phyloP scores from a whole-genome alignment of 2,888 invertebrate genomes.

The Steinernema scapterisci region DNA sequence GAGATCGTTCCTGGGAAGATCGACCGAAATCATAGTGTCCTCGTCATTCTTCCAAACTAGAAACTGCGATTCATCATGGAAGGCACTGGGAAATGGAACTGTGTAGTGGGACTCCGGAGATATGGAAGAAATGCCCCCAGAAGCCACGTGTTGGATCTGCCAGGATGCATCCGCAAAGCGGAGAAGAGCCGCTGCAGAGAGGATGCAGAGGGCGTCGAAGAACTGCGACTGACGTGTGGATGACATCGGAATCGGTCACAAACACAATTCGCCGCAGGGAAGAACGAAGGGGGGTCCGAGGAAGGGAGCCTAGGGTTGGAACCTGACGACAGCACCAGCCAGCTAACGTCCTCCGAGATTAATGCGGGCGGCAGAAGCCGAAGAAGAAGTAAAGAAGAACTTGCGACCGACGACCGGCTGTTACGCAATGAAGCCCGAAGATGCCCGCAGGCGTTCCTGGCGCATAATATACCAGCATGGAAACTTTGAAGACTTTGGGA shows the following conservation, averaged over 20 bases:
- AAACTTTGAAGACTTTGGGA: neutral
- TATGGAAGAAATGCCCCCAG: neutral
- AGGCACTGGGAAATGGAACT: neutral
- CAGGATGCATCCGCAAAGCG: neutral
- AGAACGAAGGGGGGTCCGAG: neutral
- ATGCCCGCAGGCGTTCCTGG: neutral
- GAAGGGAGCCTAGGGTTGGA: neutral
- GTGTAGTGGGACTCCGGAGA: neutral
- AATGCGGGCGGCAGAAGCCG: too few relatives aligned
- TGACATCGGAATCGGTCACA: neutral
- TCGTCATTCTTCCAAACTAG: neutral
- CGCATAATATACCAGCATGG: neutral
- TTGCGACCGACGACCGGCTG: neutral
- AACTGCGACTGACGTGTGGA: neutral
- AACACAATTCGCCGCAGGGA: conserved; percentile 9
- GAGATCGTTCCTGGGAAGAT: neutral
- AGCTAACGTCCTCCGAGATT: neutral
- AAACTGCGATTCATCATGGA: neutral
- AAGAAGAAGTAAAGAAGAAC: neutral
- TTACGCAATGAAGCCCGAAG: conserved; percentile 13
- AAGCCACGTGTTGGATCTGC: conserved; percentile 3
- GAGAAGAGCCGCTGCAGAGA: neutral
- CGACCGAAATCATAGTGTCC: neutral
- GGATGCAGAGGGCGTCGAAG: neutral
- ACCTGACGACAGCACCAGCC: neutral